Evolutionary conservation across 2,797 vertebrate species (phyloP).

Genomic region (Adrianichthys oophorus): DNA sequence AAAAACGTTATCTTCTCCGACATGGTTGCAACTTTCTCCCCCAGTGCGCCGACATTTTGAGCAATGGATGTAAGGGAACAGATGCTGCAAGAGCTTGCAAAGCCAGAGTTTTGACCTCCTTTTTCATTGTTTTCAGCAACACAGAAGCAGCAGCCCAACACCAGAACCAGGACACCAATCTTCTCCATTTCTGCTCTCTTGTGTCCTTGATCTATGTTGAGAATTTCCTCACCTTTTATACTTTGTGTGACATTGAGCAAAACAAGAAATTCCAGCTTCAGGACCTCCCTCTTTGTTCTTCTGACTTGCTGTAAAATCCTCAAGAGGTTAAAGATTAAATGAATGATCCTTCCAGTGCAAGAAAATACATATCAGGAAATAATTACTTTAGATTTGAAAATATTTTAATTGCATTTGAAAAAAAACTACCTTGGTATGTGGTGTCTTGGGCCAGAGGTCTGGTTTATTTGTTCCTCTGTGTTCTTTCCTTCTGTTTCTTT

Average conservation of each 20-base stretch:
- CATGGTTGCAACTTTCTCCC: conserved; percentile 37
- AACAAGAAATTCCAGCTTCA: background rate
- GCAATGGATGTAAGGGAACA: conserved; percentile 1
- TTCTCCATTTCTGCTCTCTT: conserved; percentile 28
- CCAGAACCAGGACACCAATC: conserved; percentile 21
- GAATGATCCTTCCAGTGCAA: too few relatives aligned
- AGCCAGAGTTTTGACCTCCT: background rate
- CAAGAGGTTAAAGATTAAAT: too few relatives aligned
- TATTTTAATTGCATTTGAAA: too few relatives aligned
- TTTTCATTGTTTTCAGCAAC: background rate
- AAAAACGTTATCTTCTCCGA: conserved; percentile 32
- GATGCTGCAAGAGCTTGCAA: conserved; percentile 2
- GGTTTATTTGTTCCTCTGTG: too few relatives aligned
- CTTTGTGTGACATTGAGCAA: background rate
- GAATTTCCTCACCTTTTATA: conserved; percentile 5
- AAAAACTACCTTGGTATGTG: too few relatives aligned
- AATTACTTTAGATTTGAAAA: too few relatives aligned
- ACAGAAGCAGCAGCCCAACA: conserved; percentile 10
- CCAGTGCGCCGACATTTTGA: conserved; percentile 23
- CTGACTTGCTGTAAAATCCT: background rate
- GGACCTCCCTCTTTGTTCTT: background rate
- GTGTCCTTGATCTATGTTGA: background rate
- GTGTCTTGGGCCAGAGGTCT: too few relatives aligned
- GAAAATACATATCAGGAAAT: too few relatives aligned
- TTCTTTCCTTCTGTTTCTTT: too few relatives aligned